Evolutionary conservation across 2,113 vertebrate species (phyloP).

Genomic region (Okapia johnstoni): DNA sequence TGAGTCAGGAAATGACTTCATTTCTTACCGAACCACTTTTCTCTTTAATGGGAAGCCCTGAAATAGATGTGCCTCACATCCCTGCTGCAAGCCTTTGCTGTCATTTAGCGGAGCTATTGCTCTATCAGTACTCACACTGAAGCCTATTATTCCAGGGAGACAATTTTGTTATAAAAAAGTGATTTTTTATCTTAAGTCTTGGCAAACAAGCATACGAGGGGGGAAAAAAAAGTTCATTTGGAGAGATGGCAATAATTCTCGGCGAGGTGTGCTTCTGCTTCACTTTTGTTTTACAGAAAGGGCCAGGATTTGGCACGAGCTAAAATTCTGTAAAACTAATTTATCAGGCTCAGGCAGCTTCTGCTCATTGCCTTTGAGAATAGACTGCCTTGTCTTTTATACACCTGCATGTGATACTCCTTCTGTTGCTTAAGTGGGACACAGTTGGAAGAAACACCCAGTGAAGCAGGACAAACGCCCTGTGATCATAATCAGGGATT

Average conservation of each 20-base stretch:
- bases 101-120: constrained; percentile 78
- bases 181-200: constrained; percentile 80
- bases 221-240: constrained; percentile 36
- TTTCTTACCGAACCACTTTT: constrained; percentile 58
- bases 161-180: constrained; percentile 76
- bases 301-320: constrained; percentile 52
- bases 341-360: constrained; percentile 72
- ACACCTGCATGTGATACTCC: constrained; percentile 27
- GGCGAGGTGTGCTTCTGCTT: constrained; percentile 51
- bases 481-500: constrained; percentile 49
- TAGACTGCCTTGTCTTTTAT: constrained; percentile 55
- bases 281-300: constrained; percentile 72
- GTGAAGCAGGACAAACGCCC: constrained; percentile 6
- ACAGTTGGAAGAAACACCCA: constrained; percentile 20
- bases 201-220: constrained; percentile 71
- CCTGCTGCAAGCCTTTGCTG: constrained; percentile 71
- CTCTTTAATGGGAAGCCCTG: constrained; percentile 69
- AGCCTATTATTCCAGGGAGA: constrained; percentile 76
- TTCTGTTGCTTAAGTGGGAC: constrained; percentile 62
- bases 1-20: constrained; percentile 72
- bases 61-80: constrained; percentile 66
- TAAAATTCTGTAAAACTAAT: constrained; percentile 71
- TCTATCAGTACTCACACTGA: constrained; percentile 74
- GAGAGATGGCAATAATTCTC: constrained; percentile 70
- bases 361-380: constrained; percentile 73